Evolutionary conservation across 2,888 invertebrate genomes (phyloP).

Genomic region (Ceriagrion tenellum): DNA sequence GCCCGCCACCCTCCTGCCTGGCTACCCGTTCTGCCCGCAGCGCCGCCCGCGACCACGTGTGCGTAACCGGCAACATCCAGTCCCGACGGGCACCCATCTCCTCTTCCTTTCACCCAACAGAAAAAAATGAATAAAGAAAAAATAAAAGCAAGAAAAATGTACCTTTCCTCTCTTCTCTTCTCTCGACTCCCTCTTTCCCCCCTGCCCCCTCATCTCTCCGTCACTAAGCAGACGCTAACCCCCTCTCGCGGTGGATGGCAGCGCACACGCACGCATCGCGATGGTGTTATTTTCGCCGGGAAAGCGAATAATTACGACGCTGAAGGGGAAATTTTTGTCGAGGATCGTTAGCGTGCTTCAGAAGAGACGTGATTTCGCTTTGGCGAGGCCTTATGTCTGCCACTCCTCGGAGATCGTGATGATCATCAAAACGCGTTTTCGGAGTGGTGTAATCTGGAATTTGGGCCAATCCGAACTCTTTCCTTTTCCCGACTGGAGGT

Average conservation of each 20-base stretch:
- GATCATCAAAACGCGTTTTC: neutral
- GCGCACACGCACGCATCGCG: neutral
- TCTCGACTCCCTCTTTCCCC: too few species aligned
- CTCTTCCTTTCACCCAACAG: neutral
- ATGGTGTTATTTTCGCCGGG: neutral
- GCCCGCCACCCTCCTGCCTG: neutral
- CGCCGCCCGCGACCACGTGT: constrained; percentile 30
- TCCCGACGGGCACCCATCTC: neutral
- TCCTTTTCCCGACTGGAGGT: neutral
- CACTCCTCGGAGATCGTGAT: neutral
- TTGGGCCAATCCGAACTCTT: neutral
- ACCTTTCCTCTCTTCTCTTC: neutral
- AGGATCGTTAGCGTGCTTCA: neutral
- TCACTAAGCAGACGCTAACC: neutral
- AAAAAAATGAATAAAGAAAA: neutral
- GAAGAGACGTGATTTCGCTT: neutral
- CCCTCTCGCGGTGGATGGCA: neutral
- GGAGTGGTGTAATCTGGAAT: neutral
- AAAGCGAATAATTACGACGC: neutral
- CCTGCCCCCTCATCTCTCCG: neutral
- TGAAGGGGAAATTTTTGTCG: neutral
- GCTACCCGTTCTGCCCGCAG: neutral
- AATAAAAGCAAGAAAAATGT: neutral
- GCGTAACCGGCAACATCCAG: constrained; percentile 31
- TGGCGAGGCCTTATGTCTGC: neutral